Evolutionary conservation across 2,113 vertebrate species (phyloP).

Genomic region (Eublepharis macularius): DNA sequence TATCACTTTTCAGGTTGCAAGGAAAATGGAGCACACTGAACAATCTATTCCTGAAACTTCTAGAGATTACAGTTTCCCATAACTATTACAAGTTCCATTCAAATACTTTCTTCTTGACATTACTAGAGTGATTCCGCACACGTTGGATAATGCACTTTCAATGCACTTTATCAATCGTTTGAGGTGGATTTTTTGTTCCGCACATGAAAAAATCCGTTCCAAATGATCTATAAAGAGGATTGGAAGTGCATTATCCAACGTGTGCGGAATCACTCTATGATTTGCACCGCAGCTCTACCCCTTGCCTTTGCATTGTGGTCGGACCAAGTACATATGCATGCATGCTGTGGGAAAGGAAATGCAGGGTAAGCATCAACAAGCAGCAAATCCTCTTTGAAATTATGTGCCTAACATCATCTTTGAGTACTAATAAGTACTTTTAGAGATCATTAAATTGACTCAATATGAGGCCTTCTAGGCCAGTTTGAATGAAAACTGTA

Average conservation of each 20-base stretch:
- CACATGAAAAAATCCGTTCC: too few species aligned
- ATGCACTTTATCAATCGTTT: too few species aligned
- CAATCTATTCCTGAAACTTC: slow-evolving; percentile 34
- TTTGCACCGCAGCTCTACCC: neutral
- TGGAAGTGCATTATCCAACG: too few species aligned
- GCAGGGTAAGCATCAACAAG: neutral
- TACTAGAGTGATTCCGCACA: too few species aligned
- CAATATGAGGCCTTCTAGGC: neutral
- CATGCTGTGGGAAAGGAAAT: neutral
- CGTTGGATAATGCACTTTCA: too few species aligned
- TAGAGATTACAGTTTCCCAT: neutral
- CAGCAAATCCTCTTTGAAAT: neutral
- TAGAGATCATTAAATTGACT: neutral
- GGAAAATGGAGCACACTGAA: too few species aligned
- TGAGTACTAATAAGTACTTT: neutral
- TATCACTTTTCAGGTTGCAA: too few species aligned
- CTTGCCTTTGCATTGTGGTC: neutral
- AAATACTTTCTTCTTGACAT: neutral
- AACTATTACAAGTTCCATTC: neutral
- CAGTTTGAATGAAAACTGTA: neutral
- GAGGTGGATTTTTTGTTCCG: too few species aligned
- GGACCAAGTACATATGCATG: accelerated
- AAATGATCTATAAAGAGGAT: too few species aligned
- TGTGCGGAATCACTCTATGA: too few species aligned
- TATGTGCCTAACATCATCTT: neutral